These are phyloP conservation scores for Bucorvus abyssinicus DNA, from an alignment of 2,797 vertebrate species.

Conservation along the genomic window DNA sequence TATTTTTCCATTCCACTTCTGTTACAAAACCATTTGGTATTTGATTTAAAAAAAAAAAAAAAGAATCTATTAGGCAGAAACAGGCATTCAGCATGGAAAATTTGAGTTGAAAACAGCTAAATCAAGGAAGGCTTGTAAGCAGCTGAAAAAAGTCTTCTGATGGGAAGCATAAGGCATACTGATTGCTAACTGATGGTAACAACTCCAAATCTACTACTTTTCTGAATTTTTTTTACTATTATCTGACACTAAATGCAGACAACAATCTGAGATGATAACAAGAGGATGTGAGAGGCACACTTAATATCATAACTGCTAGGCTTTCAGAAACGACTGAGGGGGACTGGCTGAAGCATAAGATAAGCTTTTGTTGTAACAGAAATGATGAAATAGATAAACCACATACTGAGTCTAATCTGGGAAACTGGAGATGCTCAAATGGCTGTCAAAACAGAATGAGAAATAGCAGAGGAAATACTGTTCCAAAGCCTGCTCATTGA, in stretches of 20 bases:
- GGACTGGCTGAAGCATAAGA: constrained; percentile 1
- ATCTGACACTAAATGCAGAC: neutral
- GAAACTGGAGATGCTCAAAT: constrained; percentile 28
- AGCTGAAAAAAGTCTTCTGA: neutral
- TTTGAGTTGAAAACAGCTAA: neutral
- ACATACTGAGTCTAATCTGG: constrained; percentile 5
- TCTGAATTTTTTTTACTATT: neutral
- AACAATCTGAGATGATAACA: neutral
- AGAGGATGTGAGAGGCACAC: neutral
- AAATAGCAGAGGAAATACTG: neutral
- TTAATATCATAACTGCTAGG: constrained; percentile 3
- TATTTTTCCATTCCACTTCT: neutral
- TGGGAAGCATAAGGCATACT: neutral
- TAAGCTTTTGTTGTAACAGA: constrained; percentile 18
- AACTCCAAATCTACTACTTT: neutral
- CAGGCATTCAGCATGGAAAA: neutral
- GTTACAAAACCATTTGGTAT: neutral
- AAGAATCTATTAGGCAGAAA: neutral
- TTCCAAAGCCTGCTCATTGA: constrained; percentile 30
- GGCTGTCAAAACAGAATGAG: constrained; percentile 42
- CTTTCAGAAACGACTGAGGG: constrained; percentile 18
- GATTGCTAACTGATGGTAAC: neutral
- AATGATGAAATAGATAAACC: constrained; percentile 41
- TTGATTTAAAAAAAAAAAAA: constrained; percentile 1
- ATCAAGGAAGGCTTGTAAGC: neutral